Percentiles rank a stretch among this genome's conserved stretches.
These are phyloP conservation scores for Pseudomyrmex sp. DNA, from an alignment of 1,140 invertebrate species.

Conservation along the genomic window DNA sequence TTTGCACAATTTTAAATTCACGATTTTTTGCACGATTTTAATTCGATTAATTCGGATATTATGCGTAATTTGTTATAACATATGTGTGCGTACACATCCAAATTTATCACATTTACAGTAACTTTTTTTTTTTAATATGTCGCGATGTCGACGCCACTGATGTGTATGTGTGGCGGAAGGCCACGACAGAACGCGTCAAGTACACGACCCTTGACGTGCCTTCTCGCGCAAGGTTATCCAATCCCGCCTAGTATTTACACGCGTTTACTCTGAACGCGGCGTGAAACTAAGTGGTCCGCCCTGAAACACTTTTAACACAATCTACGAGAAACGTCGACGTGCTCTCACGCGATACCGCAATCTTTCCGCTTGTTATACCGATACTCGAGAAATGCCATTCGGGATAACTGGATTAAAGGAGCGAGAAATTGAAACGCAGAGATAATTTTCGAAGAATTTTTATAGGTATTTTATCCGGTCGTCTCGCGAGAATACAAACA, in stretches of 20 bases:
- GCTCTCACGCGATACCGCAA: conserved; percentile 10
- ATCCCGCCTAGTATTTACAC: conserved; percentile 63
- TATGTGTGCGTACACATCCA: too few species aligned
- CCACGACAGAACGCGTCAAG: conserved; percentile 55
- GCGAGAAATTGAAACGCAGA: too few species aligned
- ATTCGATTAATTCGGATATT: not conserved
- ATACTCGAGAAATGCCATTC: too few species aligned
- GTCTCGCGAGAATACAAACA: too few species aligned
- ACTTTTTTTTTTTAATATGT: not conserved
- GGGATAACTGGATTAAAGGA: too few species aligned
- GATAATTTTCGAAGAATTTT: too few species aligned
- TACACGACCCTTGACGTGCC: conserved; percentile 51
- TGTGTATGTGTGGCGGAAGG: conserved; percentile 17
- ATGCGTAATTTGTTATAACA: not conserved
- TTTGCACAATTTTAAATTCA: not conserved
- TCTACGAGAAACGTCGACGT: conserved; percentile 10
- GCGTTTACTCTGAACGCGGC: conserved; percentile 42
- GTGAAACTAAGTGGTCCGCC: conserved; percentile 49
- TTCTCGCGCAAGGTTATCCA: conserved; percentile 60
- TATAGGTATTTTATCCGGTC: too few species aligned
- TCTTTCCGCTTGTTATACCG: too few species aligned
- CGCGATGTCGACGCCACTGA: conserved; percentile 4
- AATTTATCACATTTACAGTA: not conserved
- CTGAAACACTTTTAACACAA: conserved; percentile 49
- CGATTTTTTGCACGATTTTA: too few species aligned